Conservation (phyloP, 2,113 vertebrate species). For the Cranoglanis bouderius region DNA sequence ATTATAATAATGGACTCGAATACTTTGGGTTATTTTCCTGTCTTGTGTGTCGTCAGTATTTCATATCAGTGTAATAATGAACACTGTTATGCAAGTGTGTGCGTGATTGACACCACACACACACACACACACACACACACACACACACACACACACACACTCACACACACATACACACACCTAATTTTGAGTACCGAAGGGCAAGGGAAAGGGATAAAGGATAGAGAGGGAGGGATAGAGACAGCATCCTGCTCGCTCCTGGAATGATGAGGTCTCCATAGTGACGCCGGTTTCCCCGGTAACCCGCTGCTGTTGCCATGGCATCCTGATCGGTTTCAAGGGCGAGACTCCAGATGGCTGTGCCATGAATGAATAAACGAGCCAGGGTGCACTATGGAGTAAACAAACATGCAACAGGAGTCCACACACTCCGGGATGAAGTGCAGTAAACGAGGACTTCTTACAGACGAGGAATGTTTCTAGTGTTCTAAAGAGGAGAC, state of each 20-base stretch:
- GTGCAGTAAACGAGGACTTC: constrained; percentile 20
- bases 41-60: constrained; percentile 19
- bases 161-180: background rate
- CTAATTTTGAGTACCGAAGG: constrained; percentile 56
- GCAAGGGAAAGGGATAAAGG: constrained; percentile 59
- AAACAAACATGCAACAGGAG: constrained; percentile 12
- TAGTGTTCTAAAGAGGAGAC: constrained; percentile 12
- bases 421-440: constrained; percentile 30
- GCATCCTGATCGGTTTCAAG: constrained; percentile 80
- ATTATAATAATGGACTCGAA: constrained; percentile 1
- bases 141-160: background rate
- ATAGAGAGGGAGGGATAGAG: constrained; percentile 63
- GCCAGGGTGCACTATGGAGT: constrained; percentile 49
- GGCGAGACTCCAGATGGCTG: constrained; percentile 88
- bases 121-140: constrained; percentile 5
- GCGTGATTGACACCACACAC: background rate
- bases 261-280: constrained; percentile 93
- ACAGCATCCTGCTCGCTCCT: constrained; percentile 81
- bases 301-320: constrained; percentile 95
- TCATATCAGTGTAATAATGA: constrained; percentile 11
- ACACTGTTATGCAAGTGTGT: background rate
- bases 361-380: constrained; percentile 59
- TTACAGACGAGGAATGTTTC: constrained; percentile 7
- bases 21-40: background rate
- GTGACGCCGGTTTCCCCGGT: constrained; percentile 89